These are phyloP conservation scores for Heliconius erato DNA, from an alignment of 2,888 invertebrate species.

Conservation along the genomic window DNA sequence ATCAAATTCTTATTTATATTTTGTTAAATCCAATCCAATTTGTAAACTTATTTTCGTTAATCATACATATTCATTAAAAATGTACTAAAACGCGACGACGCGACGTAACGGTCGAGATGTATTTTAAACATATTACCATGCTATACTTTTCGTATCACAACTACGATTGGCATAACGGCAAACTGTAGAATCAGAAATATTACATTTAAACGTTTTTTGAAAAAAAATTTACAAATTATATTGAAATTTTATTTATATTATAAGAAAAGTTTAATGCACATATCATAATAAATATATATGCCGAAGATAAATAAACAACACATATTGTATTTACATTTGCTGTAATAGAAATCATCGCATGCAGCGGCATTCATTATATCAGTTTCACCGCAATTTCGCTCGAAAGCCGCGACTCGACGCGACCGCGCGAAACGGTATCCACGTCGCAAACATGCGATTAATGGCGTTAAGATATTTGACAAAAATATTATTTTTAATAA, in stretches of 20 bases:
- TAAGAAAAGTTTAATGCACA: too few species aligned
- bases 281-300: not conserved
- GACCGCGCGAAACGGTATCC: constrained; percentile 78
- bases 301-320: constrained; percentile 8
- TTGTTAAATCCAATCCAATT: not conserved
- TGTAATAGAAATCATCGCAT: constrained; percentile 49
- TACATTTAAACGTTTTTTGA: not conserved
- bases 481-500: constrained; percentile 71
- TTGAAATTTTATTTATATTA: not conserved
- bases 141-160: constrained; percentile 64
- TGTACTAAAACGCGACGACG: constrained; percentile 67
- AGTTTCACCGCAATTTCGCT: constrained; percentile 79
- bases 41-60: not conserved
- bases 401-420: constrained; percentile 72
- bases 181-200: not conserved
- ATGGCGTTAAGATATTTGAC: constrained; percentile 75
- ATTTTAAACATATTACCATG: constrained; percentile 69
- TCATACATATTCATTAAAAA: constrained; percentile 59
- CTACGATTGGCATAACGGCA: constrained; percentile 44
- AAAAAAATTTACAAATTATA: not conserved
- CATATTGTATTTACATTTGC: constrained; percentile 18
- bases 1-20: not conserved
- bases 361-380: constrained; percentile 71
- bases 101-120: constrained; percentile 73
- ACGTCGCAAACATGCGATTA: constrained; percentile 73